These are phyloP conservation scores for Leucoptera coffeella DNA, from an alignment of 2,888 invertebrate species.

Conservation along the genomic window DNA sequence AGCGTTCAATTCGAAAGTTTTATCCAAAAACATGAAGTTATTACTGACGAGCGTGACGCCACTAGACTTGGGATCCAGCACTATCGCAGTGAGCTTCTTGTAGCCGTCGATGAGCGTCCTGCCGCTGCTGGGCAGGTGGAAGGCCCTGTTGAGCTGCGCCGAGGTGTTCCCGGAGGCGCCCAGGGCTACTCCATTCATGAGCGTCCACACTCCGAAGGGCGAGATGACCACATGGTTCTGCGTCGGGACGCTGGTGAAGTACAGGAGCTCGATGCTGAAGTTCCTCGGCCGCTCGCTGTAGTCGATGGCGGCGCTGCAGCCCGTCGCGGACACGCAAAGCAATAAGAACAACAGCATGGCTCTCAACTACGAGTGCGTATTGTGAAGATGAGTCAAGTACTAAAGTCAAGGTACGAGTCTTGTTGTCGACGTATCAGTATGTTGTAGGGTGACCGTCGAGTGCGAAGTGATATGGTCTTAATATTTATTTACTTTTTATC, in stretches of 20 bases:
- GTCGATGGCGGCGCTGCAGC: constrained; percentile 21
- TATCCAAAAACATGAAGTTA: constrained; percentile 35
- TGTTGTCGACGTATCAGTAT: no score
- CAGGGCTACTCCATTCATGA: constrained; percentile 36
- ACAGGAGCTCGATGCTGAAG: constrained; percentile 34
- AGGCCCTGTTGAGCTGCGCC: constrained; percentile 20
- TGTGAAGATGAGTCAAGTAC: no score
- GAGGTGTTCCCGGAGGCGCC: constrained; percentile 30
- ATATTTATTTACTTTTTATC: no score
- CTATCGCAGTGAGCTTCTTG: constrained; percentile 16
- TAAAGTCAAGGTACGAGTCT: no score
- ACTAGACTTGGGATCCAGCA: constrained; percentile 17
- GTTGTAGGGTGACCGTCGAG: no score
- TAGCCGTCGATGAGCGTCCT: constrained; percentile 20
- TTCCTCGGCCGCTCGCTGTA: constrained; percentile 33
- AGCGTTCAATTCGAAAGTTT: constrained; percentile 20
- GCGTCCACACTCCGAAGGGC: constrained; percentile 42
- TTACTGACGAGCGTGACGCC: constrained; percentile 28
- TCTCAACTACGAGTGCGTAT: no score
- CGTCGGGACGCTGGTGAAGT: constrained; percentile 25
- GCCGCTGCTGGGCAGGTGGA: constrained; percentile 21
- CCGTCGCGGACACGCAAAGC: constrained; percentile 13
- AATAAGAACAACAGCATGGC: constrained; percentile 21
- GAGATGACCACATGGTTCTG: constrained; percentile 37
- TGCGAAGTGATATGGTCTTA: no score